A percentile compares a stretch with the other conserved stretches of the same genome.
Evolutionary conservation across 2,797 vertebrate genomes (phyloP).

Genomic region (Sus cebifrons): DNA sequence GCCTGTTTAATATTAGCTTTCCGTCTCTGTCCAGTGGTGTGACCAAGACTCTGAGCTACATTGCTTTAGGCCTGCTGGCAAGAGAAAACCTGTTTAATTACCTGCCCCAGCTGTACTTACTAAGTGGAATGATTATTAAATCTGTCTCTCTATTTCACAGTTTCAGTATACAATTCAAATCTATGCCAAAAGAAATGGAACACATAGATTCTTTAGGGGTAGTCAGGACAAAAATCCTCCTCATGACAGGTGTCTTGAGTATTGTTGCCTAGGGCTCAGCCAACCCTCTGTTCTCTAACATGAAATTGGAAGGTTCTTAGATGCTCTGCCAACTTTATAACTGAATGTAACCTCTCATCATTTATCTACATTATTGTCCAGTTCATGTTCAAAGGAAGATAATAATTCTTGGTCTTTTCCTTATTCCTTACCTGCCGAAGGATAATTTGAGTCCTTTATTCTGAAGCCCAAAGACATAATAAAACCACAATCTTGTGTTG

Average conservation of each 20-base stretch:
- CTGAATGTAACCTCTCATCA: conserved; percentile 36
- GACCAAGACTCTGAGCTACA: conserved; percentile 47
- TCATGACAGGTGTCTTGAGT: conserved; percentile 38
- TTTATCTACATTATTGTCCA: conserved; percentile 12
- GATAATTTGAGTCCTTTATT: conserved; percentile 28
- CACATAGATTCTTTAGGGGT: conserved; percentile 31
- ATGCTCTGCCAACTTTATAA: conserved; percentile 57
- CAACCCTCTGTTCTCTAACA: conserved; percentile 50
- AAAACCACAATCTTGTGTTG: neutral
- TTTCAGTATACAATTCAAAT: conserved; percentile 72
- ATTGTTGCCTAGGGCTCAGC: conserved; percentile 48
- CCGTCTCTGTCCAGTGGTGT: conserved; percentile 63
- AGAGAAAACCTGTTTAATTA: conserved; percentile 85
- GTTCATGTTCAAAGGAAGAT: conserved; percentile 54
- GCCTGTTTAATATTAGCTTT: conserved; percentile 76
- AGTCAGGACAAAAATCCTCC: conserved; percentile 43
- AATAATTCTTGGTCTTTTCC: neutral
- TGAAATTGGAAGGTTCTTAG: conserved; percentile 53
- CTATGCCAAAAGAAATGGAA: conserved; percentile 60
- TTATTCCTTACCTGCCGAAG: neutral
- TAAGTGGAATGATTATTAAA: conserved; percentile 84
- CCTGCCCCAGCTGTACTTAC: conserved; percentile 83
- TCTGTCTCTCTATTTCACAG: conserved; percentile 79
- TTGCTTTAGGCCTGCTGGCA: conserved; percentile 74
- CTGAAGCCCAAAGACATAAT: conserved; percentile 31